Base-by-base conservation (phyloP, 2,113 vertebrate species). In the Oxygymnocypris stewartii region DNA sequence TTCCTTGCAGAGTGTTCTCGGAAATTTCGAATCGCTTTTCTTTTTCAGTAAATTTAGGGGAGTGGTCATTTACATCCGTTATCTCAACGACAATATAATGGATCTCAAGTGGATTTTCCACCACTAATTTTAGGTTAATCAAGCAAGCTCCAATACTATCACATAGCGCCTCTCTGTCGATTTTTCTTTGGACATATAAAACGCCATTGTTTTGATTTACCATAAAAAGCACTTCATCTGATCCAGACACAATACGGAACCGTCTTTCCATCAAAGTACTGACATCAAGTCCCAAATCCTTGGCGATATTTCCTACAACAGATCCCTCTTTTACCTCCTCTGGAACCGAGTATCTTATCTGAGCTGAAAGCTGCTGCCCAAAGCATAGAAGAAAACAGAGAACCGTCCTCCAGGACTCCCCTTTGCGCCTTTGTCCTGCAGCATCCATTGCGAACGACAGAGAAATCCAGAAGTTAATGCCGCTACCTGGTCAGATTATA, bases 221-320 rank as follows among this genome's bases (percentile, higher is more conserved):
- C 89, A 85, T 73, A 11, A 91, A 88, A 25, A 84, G 63, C 44
- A 73, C 63, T 2, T 80, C 82, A 6, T 85, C 77, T 23, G 86
- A 88, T 71, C 85, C 86, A 85, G 92, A 92, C 71, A 94, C 86
- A 23, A 94, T 91, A 63, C 92, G 93, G 69, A 94, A 92, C 40
- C 92, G 83, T 63, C 91, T 91, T 7, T 92, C 79, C 12, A 67
- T 77, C 44, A 96, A 82, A 54, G 92, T 90, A 37, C 82, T 85
- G 9, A 89, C 84, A 85, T 95, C 92, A 67, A 95, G 80, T 6
- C 90, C 92, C 75, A 95, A 84, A 85, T 95, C 94, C 54, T 93
- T 92, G 73, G 93, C 92, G 61, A 95, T 87, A 79, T 94, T 94
- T 51, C 94, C 94, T 13, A 94, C 92, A 74, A 93, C 76, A 73